A percentile compares a stretch with the other conserved stretches of the same genome.
phyloP scores from a whole-genome alignment of 2,797 vertebrate species.

The Sebastiscus albofasciatus region DNA sequence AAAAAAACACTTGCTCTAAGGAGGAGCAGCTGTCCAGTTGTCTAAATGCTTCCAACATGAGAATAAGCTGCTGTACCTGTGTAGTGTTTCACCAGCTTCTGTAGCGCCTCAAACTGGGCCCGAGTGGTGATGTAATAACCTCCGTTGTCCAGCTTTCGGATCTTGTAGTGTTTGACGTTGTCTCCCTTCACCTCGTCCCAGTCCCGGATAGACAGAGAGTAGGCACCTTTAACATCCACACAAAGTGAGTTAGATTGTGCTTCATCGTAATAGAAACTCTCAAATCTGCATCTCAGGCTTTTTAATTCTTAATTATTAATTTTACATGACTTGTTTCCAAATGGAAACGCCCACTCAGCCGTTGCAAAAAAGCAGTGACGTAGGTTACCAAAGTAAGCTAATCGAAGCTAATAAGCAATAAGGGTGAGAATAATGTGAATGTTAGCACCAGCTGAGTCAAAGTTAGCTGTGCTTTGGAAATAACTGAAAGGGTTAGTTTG shows the following conservation, averaged over 20 bases:
- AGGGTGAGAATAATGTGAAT: too few species aligned
- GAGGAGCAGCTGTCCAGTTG: background rate
- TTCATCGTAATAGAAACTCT: background rate
- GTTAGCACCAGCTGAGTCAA: too few species aligned
- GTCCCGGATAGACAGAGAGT: constrained; percentile 95
- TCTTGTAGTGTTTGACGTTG: constrained; percentile 99
- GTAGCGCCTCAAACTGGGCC: constrained; percentile 94
- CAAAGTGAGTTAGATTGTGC: background rate
- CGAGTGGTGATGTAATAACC: constrained; percentile 98
- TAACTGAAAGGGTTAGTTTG: too few species aligned
- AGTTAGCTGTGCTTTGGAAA: too few species aligned
- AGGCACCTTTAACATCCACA: constrained; percentile 85
- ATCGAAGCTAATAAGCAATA: too few species aligned
- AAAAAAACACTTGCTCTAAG: background rate
- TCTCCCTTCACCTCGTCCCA: constrained; percentile 96
- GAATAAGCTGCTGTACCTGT: constrained; percentile 83
- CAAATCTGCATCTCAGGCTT: background rate
- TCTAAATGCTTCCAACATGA: background rate
- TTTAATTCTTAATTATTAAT: background rate
- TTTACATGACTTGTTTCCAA: background rate
- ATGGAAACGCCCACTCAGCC: too few species aligned
- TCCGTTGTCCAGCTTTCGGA: constrained; percentile 96
- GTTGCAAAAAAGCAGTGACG: too few species aligned
- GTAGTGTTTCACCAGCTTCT: constrained; percentile 97
- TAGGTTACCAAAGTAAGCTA: too few species aligned